Conservation (phyloP, 1,140 invertebrate genomes). For the Dendroctonus valens region DNA sequence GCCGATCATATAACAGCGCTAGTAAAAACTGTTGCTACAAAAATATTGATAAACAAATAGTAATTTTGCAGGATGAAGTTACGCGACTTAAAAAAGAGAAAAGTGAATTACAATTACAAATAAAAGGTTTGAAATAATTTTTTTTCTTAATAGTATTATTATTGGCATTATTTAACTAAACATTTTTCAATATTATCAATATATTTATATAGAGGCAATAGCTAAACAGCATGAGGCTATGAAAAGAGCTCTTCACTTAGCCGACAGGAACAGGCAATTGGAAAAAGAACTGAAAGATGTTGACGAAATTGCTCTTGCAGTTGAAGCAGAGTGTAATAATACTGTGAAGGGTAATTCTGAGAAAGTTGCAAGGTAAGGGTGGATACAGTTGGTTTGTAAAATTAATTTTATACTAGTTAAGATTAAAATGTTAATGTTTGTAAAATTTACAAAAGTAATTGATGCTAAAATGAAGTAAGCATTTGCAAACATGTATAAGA, state of each 20-base stretch:
- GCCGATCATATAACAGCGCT: constrained; percentile 56
- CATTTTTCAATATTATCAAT: no score
- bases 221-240: constrained; percentile 73
- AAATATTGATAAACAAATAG: constrained; percentile 50
- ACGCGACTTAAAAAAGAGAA: constrained; percentile 57
- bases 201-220: constrained; percentile 53
- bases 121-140: constrained; percentile 53
- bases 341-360: constrained; percentile 49
- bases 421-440: no score
- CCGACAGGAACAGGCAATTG: constrained; percentile 64
- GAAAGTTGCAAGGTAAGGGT: constrained; percentile 43
- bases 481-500: neutral
- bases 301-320: constrained; percentile 64
- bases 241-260: constrained; percentile 64
- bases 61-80: constrained; percentile 53
- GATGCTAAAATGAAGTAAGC: neutral
- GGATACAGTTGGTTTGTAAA: neutral
- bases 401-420: no score
- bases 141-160: no score
- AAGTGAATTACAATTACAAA: constrained; percentile 57
- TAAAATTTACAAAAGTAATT: constrained; percentile 1
- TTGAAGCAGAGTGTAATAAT: constrained; percentile 65
- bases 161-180: no score
- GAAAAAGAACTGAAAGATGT: constrained; percentile 67
- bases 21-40: constrained; percentile 59